phyloP scores from a whole-genome alignment of 2,797 vertebrate species.

The Antennarius maculatus region DNA sequence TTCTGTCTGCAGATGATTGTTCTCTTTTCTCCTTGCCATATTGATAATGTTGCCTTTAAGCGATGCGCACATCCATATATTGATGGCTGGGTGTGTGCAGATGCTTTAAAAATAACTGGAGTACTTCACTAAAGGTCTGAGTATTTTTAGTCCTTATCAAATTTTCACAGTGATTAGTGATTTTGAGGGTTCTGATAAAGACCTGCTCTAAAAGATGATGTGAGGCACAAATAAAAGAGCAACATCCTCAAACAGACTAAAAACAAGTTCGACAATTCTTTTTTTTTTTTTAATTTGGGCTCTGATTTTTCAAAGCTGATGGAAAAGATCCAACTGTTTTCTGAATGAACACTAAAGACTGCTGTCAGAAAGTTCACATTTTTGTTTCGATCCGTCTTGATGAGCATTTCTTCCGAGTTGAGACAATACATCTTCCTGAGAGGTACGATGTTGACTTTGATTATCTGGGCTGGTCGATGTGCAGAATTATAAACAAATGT shows the following conservation, averaged over 20 bases:
- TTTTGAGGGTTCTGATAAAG: constrained; percentile 38
- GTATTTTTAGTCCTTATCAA: constrained; percentile 73
- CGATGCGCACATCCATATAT: constrained; percentile 44
- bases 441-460: neutral
- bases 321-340: no score
- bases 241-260: constrained; percentile 4
- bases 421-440: neutral
- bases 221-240: constrained; percentile 11
- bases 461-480: neutral
- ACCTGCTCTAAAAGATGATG: constrained; percentile 7
- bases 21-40: constrained; percentile 21
- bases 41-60: constrained; percentile 44
- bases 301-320: neutral
- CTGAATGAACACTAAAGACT: neutral
- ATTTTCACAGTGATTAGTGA: constrained; percentile 47
- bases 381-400: neutral
- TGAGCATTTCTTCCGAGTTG: neutral
- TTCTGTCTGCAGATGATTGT: constrained; percentile 35
- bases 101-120: constrained; percentile 72
- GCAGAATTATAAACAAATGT: neutral
- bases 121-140: constrained; percentile 57
- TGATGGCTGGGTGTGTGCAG: constrained; percentile 37
- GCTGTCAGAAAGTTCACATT: neutral
- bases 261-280: no score
- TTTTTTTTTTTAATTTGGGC: neutral